Percentiles rank a stretch among this genome's conserved stretches.
Evolutionary conservation across 2,113 vertebrate genomes (phyloP).

Genomic region (Probosciger aterrimus): DNA sequence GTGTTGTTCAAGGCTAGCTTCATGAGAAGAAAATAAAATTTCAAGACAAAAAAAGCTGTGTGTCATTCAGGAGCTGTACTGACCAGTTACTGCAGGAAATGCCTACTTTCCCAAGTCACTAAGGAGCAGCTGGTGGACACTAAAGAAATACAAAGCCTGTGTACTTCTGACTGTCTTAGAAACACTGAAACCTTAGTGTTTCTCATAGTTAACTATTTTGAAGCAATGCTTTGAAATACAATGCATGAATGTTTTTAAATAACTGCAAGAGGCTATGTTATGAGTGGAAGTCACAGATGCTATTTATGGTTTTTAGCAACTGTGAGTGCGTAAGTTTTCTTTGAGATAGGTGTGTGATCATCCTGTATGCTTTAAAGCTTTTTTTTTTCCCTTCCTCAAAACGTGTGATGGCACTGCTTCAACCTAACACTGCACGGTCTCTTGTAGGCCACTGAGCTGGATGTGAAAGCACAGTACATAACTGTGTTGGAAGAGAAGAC

Average conservation of each 20-base stretch:
- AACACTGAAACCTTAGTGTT: neutral
- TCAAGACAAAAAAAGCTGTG: neutral
- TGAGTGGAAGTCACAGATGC: neutral
- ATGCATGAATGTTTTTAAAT: neutral
- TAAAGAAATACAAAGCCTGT: neutral
- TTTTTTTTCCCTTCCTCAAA: neutral
- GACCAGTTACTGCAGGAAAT: neutral
- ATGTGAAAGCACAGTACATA: neutral
- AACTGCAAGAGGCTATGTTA: neutral
- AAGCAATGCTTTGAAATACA: neutral
- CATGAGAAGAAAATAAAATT: neutral
- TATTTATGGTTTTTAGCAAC: neutral
- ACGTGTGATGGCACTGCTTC: fast-evolving
- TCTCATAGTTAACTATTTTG: neutral
- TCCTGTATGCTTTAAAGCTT: fast-evolving
- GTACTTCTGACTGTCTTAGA: neutral
- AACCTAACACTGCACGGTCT: neutral
- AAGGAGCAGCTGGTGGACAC: neutral
- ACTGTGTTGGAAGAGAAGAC: neutral
- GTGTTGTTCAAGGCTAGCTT: neutral
- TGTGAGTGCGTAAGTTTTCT: neutral
- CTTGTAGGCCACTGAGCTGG: neutral
- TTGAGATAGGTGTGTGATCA: neutral
- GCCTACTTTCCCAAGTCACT: neutral
- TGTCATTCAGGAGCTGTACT: neutral